Evolutionary conservation across 2,797 vertebrate species (phyloP), one percentile per base, ranked within the genome.

Genomic region (Argentina silus): DNA sequence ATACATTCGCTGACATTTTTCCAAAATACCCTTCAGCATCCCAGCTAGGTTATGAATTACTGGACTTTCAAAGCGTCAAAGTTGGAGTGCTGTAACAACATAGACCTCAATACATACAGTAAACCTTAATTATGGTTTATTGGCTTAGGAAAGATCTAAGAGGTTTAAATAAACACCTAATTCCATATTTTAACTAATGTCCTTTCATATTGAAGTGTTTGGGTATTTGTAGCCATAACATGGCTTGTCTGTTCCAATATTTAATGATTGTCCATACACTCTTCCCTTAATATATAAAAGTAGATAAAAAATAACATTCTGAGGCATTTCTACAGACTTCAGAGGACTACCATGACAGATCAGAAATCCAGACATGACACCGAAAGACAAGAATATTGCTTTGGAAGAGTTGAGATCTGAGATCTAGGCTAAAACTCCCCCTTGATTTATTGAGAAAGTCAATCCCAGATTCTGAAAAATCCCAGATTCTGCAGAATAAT

Each of bases 401-500:
- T 59, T 44, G 3, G 55, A 19, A 23, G 66, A 11, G 12, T 12
- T 56, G 6, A n/a, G n/a, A n/a, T n/a, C 21, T 12, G 27, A 57
- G 21, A 59, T 11, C 62, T 21, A 57, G 15, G 21, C 12, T 66
- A 17, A 48, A 57, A 42, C 23, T 42, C 19, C 44, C 19, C 12
- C n/a, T 27, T 50, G 63, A 67, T 21, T 59, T 12, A 47, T 59
- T 69, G 72, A 72, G 75, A 60, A 81, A 74, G 77, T 76, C 69
- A 79, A 73, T 19, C 15, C 53, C 12, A 57, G 61, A 17, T 65
- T 76, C 61, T 70, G 44, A 36, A 71, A 81, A 79, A 73, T 19
- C 15, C 53, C 12, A 57, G 61, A 17, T 65, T 76, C 61, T 70
- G 44, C 78, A 77, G 72, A 71, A 64, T 56, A 56, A 73, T 75